These are phyloP conservation scores for Peromyscus polionotus DNA, from an alignment of 2,113 vertebrate species.

Conservation along the genomic window DNA sequence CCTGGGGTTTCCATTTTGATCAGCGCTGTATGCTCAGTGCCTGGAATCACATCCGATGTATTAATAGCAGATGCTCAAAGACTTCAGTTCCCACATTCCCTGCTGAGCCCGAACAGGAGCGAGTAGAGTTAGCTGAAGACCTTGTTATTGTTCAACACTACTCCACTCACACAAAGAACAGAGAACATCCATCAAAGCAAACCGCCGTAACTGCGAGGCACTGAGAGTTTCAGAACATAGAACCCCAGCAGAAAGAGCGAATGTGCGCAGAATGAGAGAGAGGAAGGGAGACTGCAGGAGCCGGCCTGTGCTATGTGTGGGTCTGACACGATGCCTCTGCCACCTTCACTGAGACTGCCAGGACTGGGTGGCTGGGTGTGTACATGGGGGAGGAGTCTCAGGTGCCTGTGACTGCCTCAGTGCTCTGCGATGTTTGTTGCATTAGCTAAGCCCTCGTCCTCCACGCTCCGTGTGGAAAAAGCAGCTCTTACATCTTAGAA, in stretches of 20 bases:
- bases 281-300: not conserved
- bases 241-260: not conserved
- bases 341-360: not conserved
- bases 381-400: not conserved
- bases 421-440: not conserved
- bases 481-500: not conserved
- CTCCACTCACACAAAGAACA: conserved; percentile 39
- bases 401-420: not conserved
- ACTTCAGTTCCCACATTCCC: not conserved
- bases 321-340: not conserved
- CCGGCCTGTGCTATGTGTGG: no score
- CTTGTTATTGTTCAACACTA: not conserved
- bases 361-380: not conserved
- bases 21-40: not conserved
- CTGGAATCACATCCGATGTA: not conserved
- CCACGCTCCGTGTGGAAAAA: not conserved
- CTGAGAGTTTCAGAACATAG: conserved; percentile 33
- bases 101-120: not conserved
- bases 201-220: conserved; percentile 6
- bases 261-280: not conserved
- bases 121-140: not conserved
- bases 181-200: conserved; percentile 58
- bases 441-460: not conserved
- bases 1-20: not conserved
- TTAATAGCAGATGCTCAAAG: not conserved